Evolutionary conservation across 2,888 invertebrate genomes (phyloP), one percentile per base, ranked within the genome.

Genomic region (Mechanitis messenoides): DNA sequence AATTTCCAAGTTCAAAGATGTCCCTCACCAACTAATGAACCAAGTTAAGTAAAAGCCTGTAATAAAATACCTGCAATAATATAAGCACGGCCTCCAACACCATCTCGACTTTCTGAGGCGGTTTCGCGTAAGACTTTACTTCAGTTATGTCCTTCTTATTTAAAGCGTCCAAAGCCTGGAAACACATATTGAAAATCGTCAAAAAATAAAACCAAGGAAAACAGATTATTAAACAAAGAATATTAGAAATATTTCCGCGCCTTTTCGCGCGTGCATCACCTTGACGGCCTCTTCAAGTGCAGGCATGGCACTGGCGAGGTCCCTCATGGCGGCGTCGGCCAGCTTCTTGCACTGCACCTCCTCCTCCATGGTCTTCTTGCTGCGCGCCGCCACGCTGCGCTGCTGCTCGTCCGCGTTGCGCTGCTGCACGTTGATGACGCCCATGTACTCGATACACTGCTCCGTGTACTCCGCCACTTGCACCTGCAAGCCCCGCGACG

Each of bases 71-170:
- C 75, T 92, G 92, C 38, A 93, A 90, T 33, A 97, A 82, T 73
- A 97, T 96, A 90, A 96, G 94, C 0, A 97, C 96, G 12, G 97
- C 96, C 82, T 97, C 96, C 93, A 97, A 92, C 0, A 96, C 95
- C 92, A 95, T 95, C 83, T 96, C 96, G 0, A 97, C 97, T 80
- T 96, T 95, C 61, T 92, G 91, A 2, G 97, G 97, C 1, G 97
- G 97, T 64, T 95, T 93, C 0, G 94, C 94, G 79, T 97, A 97
- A 0, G 97, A 96, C 79, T 96, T 96, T 63, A 97, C 95, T 90
- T 97, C 97, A 50, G 95, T 94, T 61, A 97, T 93, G 76, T 96
- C 96, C 76, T 95, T 95, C 82, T 96, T 96, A 77, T 95, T 96
- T 28, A 97, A 80, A 0, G 95, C 92, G 74, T 95, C 95, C 57